Evolutionary conservation across 2,797 vertebrate species (phyloP), one percentile per base, ranked within the genome.

Genomic region (Poeciliopsis paucimaculata): DNA sequence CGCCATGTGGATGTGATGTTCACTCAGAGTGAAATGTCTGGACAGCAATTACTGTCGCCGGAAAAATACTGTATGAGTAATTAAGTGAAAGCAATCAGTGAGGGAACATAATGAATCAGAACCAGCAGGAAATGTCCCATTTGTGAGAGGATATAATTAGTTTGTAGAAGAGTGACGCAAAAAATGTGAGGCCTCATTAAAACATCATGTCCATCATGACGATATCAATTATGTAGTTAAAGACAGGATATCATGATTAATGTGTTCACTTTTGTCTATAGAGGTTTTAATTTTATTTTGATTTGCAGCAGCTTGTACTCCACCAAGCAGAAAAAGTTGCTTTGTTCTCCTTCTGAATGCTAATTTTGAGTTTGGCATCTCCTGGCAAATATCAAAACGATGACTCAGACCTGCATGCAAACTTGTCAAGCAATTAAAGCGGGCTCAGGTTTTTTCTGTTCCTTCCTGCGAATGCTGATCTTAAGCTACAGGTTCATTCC

Each of bases 21-120:
- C 9, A 41, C 51, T 1, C 36, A 71, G 10, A 31, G 10, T n/a
- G 20, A 78, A 75, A 55, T 5, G 41, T 43, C 64, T 53, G 23
- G 57, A 72, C 75, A 66, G 28, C 49, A 79, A 80, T 83, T 73
- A 73, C 70, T 4, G 34, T 36, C 13, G 12, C 36, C 46, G 47
- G 36, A 77, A 78, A 75, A 78, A 77, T 75, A 34, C 9, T 64
- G 57, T 60, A n/a, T 49, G 15, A 81, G 36, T 51, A 64, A 80
- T 77, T 34, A 53, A 73, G 55, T 73, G 60, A 73, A 77, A 72
- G 75, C 71, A 64, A 76, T 26, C 13, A 55, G 28, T 0, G n/a
- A 28, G 23, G 20, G 28, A 2, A 72, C 55, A 66, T 72, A 84
- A 77, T 75, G 43, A 79, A 46, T 34, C 15, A 62, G 51, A 23